Percentiles rank a stretch among this genome's conserved stretches.
These are phyloP conservation scores for Craterocephalus amniculus DNA, from an alignment of 2,797 vertebrate genomes.

Conservation along the genomic window DNA sequence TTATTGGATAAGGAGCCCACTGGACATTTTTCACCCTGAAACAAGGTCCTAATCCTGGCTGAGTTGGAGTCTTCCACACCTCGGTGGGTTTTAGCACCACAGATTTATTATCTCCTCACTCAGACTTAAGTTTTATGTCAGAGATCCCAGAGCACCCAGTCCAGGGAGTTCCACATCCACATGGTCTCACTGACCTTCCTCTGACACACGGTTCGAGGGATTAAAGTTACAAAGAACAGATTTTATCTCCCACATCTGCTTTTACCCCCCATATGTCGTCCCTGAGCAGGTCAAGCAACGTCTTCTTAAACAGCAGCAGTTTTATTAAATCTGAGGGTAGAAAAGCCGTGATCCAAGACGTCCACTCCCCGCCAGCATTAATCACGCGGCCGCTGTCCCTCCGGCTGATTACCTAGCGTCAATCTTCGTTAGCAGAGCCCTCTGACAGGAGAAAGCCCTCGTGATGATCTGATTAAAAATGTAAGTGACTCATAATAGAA, in stretches of 20 bases:
- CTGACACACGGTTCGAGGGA: background rate
- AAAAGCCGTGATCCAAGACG: slow-evolving; percentile 36
- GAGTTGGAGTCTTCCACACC: background rate
- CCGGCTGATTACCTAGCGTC: slow-evolving; percentile 77
- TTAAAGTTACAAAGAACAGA: background rate
- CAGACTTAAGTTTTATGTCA: background rate
- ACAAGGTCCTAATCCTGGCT: background rate
- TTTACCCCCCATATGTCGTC: background rate
- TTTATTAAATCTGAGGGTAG: slow-evolving; percentile 15
- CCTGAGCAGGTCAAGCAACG: too few species aligned
- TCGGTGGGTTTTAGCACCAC: background rate
- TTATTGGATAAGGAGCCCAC: background rate
- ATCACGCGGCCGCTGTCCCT: slow-evolving; percentile 73
- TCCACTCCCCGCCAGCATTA: slow-evolving; percentile 58
- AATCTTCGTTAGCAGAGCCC: slow-evolving; percentile 74
- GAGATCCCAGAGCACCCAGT: background rate
- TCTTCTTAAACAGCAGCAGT: too few species aligned
- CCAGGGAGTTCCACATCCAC: background rate
- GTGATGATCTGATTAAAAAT: slow-evolving; percentile 81
- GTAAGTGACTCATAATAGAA: slow-evolving; percentile 78
- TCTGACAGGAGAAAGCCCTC: slow-evolving; percentile 71
- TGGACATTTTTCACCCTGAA: background rate
- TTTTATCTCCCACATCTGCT: slow-evolving; percentile 12
- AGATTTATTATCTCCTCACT: background rate
- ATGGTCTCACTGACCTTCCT: background rate